Evolutionary conservation across 2,797 vertebrate genomes (phyloP).

Genomic region (Peromyscus attwateri): DNA sequence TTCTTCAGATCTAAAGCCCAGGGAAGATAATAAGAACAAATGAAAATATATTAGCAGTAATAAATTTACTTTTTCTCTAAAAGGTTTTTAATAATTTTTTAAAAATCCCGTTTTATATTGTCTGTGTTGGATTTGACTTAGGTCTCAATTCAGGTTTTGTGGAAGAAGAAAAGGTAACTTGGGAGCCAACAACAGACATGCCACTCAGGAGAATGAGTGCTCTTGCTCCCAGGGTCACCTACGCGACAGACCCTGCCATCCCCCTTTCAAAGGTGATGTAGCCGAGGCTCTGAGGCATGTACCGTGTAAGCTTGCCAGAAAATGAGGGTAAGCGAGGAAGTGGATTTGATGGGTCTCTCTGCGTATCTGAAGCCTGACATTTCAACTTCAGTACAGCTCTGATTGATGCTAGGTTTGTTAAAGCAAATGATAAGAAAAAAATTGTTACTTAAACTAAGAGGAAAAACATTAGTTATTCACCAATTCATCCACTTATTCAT

Average conservation of each 20-base stretch:
- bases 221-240: background rate
- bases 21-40: background rate
- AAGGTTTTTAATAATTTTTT: background rate
- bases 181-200: background rate
- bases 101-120: background rate
- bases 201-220: background rate
- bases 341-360: background rate
- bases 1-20: constrained; percentile 1
- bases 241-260: background rate
- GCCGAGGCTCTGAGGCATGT: background rate
- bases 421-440: background rate
- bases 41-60: background rate
- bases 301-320: background rate
- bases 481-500: background rate
- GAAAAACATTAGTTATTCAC: background rate
- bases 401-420: background rate
- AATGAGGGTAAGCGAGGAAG: background rate
- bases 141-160: background rate
- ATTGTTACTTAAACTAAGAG: background rate
- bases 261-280: background rate
- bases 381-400: background rate
- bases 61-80: background rate
- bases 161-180: background rate
- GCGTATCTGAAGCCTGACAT: background rate
- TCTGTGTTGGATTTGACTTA: background rate